These are phyloP conservation scores for Ciconia maguari DNA, from an alignment of 2,113 vertebrate species.

Conservation along the genomic window DNA sequence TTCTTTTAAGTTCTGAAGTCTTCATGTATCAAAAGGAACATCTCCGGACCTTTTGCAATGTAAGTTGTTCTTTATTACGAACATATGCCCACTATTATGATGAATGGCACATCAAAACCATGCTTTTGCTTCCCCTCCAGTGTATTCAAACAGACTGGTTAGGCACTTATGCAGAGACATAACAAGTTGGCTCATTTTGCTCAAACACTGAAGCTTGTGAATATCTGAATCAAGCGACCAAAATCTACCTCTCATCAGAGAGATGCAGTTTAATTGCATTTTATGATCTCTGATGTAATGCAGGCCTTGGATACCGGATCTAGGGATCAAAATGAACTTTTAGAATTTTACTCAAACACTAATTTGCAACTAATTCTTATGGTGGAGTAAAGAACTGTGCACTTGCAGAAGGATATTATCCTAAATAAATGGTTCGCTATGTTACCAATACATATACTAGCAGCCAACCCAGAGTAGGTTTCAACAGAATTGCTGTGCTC, in stretches of 20 bases:
- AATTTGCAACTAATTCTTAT: background rate
- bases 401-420: background rate
- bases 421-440: background rate
- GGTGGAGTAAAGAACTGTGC: background rate
- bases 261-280: background rate
- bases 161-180: background rate
- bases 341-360: background rate
- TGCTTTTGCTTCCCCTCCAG: background rate
- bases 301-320: background rate
- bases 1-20: background rate
- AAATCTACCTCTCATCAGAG: background rate
- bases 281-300: background rate
- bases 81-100: background rate
- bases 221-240: background rate
- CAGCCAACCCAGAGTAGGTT: background rate
- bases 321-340: background rate
- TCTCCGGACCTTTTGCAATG: background rate
- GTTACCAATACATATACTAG: accelerated
- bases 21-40: background rate
- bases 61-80: background rate
- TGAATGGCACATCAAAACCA: background rate
- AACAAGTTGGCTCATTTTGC: background rate
- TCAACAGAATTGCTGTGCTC: background rate
- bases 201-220: background rate
- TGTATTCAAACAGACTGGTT: background rate